These are phyloP conservation scores for Cancer borealis DNA, from an alignment of 2,888 invertebrate genomes.

Conservation along the genomic window DNA sequence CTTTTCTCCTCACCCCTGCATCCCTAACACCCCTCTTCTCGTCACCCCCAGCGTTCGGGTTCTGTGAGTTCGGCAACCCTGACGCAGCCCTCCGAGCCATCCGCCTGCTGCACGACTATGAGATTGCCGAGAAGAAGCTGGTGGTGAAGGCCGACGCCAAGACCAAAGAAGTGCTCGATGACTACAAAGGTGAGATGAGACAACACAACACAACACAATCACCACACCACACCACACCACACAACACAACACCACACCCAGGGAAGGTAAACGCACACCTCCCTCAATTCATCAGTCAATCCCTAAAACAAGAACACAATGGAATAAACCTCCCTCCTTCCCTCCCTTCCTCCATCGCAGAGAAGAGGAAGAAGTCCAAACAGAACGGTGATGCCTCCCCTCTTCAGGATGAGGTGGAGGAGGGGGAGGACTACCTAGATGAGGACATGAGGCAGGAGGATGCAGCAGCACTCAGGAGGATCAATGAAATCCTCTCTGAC, in stretches of 20 bases:
- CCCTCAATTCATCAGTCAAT: too few species aligned
- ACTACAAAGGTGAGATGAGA: slow-evolving; percentile 85
- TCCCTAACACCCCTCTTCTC: not conserved
- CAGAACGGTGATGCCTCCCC: slow-evolving; percentile 74
- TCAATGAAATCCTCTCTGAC: slow-evolving; percentile 90
- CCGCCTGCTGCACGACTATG: slow-evolving; percentile 93
- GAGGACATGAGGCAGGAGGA: slow-evolving; percentile 80
- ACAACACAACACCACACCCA: too few species aligned
- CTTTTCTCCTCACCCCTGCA: not conserved
- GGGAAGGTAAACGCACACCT: too few species aligned
- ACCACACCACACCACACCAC: too few species aligned
- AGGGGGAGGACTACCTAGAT: slow-evolving; percentile 85
- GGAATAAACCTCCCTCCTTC: too few species aligned
- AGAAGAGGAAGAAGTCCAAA: slow-evolving; percentile 75
- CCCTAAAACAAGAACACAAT: too few species aligned
- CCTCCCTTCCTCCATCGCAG: slow-evolving; percentile 50
- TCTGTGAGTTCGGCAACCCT: slow-evolving; percentile 97
- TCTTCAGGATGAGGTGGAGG: slow-evolving; percentile 76
- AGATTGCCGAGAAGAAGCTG: slow-evolving; percentile 94
- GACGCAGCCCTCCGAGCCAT: slow-evolving; percentile 97
- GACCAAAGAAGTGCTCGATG: slow-evolving; percentile 95
- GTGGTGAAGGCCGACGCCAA: slow-evolving; percentile 98
- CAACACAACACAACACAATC: too few species aligned
- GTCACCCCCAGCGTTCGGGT: slow-evolving; percentile 89
- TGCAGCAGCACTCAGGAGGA: slow-evolving; percentile 85